Conservation (phyloP, 2,888 invertebrate species). For the Alloscopus bannaensis region DNA sequence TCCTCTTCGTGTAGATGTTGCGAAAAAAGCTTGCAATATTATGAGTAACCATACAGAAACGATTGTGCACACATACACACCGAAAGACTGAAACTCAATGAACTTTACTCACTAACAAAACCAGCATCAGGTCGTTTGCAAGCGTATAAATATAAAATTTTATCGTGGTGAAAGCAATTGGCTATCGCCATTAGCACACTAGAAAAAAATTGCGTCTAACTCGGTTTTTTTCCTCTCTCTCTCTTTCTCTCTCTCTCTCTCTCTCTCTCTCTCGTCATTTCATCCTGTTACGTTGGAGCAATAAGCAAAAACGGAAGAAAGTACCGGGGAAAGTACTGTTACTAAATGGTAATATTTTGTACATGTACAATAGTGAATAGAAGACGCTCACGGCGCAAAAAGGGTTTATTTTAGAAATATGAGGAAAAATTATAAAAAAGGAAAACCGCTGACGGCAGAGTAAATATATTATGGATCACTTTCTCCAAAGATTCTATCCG, state of each 20-base stretch:
- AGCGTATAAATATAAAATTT: slow-evolving; percentile 66
- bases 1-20: background rate
- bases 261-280: background rate
- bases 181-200: slow-evolving; percentile 63
- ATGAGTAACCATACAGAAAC: background rate
- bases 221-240: no score
- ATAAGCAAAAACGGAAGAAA: slow-evolving; percentile 13
- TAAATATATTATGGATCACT: no score
- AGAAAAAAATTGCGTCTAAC: no score
- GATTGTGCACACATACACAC: background rate
- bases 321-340: background rate
- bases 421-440: no score
- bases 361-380: no score
- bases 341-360: no score
- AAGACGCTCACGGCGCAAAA: no score
- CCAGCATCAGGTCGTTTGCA: slow-evolving; percentile 48
- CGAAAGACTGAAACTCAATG: slow-evolving; percentile 29
- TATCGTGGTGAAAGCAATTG: slow-evolving; percentile 67
- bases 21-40: background rate
- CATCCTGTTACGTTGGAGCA: background rate
- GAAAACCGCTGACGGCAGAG: no score
- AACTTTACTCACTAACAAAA: slow-evolving; percentile 55
- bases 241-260: no score
- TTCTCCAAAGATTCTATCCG: no score
- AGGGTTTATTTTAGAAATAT: no score